Conservation (phyloP, 2,888 invertebrate species). For the Ferrisia virgata region DNA sequence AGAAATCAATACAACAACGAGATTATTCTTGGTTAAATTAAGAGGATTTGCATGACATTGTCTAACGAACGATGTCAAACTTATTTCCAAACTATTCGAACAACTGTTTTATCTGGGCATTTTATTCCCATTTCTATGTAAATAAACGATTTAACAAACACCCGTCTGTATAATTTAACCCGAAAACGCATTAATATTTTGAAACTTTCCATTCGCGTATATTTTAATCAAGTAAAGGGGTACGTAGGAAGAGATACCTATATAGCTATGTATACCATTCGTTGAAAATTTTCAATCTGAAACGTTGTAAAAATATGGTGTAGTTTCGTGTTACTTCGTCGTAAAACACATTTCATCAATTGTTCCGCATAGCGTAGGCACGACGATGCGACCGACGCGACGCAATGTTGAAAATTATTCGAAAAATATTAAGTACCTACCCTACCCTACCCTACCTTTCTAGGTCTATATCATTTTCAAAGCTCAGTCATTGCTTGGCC, state of each 20-base stretch:
- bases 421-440: background rate
- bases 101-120: conserved; percentile 18
- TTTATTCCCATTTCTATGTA: conserved; percentile 32
- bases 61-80: conserved; percentile 16
- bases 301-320: conserved; percentile 18
- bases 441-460: no score
- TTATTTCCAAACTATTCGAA: conserved; percentile 31
- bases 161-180: conserved; percentile 31
- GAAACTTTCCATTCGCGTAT: conserved; percentile 24
- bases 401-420: background rate
- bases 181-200: conserved; percentile 26
- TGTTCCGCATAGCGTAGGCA: background rate
- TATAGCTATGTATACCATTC: background rate
- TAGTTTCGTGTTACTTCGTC: conserved; percentile 3
- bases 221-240: background rate
- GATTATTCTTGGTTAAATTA: conserved; percentile 23
- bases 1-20: background rate
- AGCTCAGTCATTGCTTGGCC: background rate
- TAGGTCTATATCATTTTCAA: background rate
- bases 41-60: conserved; percentile 27
- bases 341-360: conserved; percentile 19
- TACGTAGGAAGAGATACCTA: background rate
- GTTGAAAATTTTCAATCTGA: conserved; percentile 4
- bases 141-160: conserved; percentile 13
- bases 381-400: no score